Evolutionary conservation across 2,113 vertebrate species (phyloP).

Genomic region (Delphinus delphis): DNA sequence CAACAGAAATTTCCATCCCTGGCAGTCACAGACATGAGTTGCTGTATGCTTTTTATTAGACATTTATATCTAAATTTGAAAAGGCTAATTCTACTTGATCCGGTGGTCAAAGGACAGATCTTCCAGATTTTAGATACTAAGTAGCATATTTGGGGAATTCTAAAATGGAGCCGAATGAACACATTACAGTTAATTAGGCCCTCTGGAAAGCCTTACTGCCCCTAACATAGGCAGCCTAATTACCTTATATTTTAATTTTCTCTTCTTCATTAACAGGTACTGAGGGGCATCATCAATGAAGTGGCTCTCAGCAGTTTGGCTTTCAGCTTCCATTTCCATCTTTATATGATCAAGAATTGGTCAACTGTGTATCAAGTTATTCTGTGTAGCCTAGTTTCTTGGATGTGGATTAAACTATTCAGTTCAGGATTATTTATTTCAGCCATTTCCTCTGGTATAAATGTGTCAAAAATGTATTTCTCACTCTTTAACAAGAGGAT

Average conservation of each 20-base stretch:
- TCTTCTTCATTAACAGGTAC: conserved; percentile 48
- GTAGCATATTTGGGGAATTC: neutral
- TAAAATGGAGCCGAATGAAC: conserved; percentile 40
- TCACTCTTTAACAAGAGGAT: neutral
- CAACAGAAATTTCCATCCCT: conserved; percentile 22
- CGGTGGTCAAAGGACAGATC: conserved; percentile 56
- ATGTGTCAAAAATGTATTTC: conserved; percentile 18
- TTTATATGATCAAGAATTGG: conserved; percentile 12
- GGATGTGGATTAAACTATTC: neutral
- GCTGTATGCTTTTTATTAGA: conserved; percentile 14
- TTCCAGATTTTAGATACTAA: conserved; percentile 24
- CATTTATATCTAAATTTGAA: conserved; percentile 59
- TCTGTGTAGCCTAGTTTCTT: conserved; percentile 39
- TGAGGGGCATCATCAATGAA: conserved; percentile 33
- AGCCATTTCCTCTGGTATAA: neutral
- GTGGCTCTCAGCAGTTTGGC: conserved; percentile 24
- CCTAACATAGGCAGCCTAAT: neutral
- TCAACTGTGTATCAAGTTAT: conserved; percentile 1
- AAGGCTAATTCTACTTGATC: conserved; percentile 69
- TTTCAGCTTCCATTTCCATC: conserved; percentile 29
- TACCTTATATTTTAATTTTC: conserved; percentile 47
- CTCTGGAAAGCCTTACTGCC: conserved; percentile 23
- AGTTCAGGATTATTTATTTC: conserved; percentile 26
- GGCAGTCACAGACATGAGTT: neutral
- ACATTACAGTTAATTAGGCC: conserved; percentile 45